Percentiles rank a stretch among this genome's conserved stretches.
phyloP scores from a whole-genome alignment of 2,113 vertebrate genomes.

The Nibea coibor region DNA sequence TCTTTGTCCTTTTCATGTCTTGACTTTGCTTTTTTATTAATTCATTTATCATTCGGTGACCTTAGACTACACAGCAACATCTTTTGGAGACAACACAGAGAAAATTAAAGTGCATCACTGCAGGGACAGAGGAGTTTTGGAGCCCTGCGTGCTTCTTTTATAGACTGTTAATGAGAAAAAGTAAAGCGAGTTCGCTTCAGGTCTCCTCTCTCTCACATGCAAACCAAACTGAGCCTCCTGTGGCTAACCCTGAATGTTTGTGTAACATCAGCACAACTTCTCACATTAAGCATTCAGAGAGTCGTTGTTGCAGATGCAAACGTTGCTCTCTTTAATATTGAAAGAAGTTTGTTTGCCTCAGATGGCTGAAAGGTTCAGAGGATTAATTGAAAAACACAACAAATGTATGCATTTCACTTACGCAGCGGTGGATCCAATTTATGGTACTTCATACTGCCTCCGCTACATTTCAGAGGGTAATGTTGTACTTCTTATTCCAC shows the following conservation, averaged over 20 bases:
- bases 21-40: not conserved
- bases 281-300: conserved; percentile 58
- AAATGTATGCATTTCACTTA: not conserved
- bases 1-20: not conserved
- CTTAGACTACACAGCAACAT: not conserved
- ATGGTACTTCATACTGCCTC: not conserved
- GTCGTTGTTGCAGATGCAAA: conserved; percentile 39
- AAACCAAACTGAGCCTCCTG: conserved; percentile 29
- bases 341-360: conserved; percentile 13
- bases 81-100: conserved; percentile 12
- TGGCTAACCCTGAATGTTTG: conserved; percentile 42
- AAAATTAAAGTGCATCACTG: conserved; percentile 38
- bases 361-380: not conserved
- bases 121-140: conserved; percentile 15
- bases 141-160: conserved; percentile 11
- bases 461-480: not conserved
- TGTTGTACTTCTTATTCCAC: not conserved
- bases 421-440: not conserved
- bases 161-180: conserved; percentile 60
- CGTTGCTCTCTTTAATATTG: conserved; percentile 7
- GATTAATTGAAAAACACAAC: not conserved
- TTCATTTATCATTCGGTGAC: conserved; percentile 21
- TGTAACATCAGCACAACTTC: conserved; percentile 61
- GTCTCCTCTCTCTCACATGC: not conserved
- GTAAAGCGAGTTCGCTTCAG: conserved; percentile 46